Evolutionary conservation across 2,113 vertebrate species (phyloP).

Genomic region (Tonatia bakeri): DNA sequence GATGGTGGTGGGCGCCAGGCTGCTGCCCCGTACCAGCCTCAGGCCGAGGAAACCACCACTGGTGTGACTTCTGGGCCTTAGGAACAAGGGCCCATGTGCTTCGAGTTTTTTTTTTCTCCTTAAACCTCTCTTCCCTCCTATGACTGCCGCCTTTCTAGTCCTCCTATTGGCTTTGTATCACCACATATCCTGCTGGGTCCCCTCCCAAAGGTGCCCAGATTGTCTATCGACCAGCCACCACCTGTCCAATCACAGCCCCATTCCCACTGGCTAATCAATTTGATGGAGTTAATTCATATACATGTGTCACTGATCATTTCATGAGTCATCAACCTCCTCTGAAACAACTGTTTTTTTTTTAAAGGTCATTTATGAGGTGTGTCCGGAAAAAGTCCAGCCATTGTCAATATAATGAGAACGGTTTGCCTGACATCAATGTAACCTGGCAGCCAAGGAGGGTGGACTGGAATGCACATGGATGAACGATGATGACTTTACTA

Average conservation of each 20-base stretch:
- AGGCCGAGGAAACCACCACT: background rate
- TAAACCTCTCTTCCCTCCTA: background rate
- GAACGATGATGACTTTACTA: too few relatives aligned
- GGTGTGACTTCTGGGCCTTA: background rate
- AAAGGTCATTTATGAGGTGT: background rate
- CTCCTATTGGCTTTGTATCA: background rate
- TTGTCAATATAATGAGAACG: too few relatives aligned
- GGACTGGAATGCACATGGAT: too few relatives aligned
- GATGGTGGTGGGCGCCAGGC: background rate
- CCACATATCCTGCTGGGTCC: background rate
- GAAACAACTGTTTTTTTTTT: constrained; percentile 34
- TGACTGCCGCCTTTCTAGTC: background rate
- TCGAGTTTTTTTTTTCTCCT: background rate
- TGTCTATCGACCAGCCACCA: background rate
- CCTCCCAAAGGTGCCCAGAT: background rate
- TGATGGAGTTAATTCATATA: background rate
- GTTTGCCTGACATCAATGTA: too few relatives aligned
- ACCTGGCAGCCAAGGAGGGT: too few relatives aligned
- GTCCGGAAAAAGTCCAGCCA: too few relatives aligned
- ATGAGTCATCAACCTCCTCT: constrained; percentile 19
- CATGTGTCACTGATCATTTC: background rate
- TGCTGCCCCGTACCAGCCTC: background rate
- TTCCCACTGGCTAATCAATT: background rate
- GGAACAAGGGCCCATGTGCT: background rate
- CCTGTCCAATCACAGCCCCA: background rate